Evolutionary conservation across 2,888 invertebrate genomes (phyloP).

Genomic region (Leucania comma): DNA sequence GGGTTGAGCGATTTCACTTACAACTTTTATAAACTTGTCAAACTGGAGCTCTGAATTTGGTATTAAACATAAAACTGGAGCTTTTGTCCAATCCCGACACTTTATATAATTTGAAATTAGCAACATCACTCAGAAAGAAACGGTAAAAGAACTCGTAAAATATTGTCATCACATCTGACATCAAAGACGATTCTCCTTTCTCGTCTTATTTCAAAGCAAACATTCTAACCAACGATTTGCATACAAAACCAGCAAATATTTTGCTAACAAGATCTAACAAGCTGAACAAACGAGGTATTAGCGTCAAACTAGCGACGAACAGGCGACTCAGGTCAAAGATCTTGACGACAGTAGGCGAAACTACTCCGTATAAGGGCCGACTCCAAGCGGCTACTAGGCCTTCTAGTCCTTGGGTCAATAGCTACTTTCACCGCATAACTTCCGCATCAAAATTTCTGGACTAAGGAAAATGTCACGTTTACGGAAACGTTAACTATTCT

Average conservation of each 20-base stretch:
- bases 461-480: background rate
- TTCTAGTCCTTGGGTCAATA: constrained; percentile 64
- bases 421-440: constrained; percentile 70
- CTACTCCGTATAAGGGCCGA: constrained; percentile 70
- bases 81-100: background rate
- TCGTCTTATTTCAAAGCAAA: constrained; percentile 10
- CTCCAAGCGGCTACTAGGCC: constrained; percentile 72
- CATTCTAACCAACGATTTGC: constrained; percentile 27
- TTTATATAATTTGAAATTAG: background rate
- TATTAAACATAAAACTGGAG: background rate
- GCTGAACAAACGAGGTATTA: constrained; percentile 44
- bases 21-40: background rate
- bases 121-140: background rate
- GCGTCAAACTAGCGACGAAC: constrained; percentile 35
- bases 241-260: constrained; percentile 34
- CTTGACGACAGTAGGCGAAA: constrained; percentile 50
- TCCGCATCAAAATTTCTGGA: constrained; percentile 21
- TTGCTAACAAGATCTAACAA: constrained; percentile 57
- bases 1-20: constrained; percentile 6
- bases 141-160: background rate
- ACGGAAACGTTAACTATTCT: background rate
- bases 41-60: constrained; percentile 1
- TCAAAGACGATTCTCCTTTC: background rate
- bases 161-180: background rate
- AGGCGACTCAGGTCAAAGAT: constrained; percentile 59